These are phyloP conservation scores for Melinaea marsaeus DNA, from an alignment of 2,888 invertebrate species.

Conservation along the genomic window DNA sequence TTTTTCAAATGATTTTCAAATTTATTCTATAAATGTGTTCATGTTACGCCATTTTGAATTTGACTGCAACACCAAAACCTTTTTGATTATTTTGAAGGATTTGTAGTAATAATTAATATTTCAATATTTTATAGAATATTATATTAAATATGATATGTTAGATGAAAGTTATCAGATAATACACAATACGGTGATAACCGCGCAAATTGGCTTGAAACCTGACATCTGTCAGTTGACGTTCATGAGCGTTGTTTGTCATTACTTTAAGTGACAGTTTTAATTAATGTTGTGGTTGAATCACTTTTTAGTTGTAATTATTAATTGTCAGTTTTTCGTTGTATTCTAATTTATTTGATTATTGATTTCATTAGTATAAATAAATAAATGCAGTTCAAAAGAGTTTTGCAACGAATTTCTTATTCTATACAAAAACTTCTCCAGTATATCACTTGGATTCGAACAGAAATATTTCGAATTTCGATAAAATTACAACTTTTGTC, in stretches of 20 bases:
- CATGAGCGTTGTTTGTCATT: conserved; percentile 39
- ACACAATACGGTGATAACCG: conserved; percentile 28
- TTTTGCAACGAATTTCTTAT: conserved; percentile 17
- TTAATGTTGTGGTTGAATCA: conserved; percentile 5
- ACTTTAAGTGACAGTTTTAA: conserved; percentile 32
- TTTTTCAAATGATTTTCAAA: too few relatives aligned
- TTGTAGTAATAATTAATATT: too few relatives aligned
- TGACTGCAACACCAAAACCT: too few relatives aligned
- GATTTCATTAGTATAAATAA: background rate
- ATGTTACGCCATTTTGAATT: too few relatives aligned
- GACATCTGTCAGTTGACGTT: conserved; percentile 43
- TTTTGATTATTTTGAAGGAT: too few relatives aligned
- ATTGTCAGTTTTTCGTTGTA: background rate
- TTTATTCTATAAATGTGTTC: too few relatives aligned
- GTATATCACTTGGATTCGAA: conserved; percentile 51
- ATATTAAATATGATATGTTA: background rate
- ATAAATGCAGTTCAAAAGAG: conserved; percentile 9
- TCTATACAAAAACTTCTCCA: conserved; percentile 40
- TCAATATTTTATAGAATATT: too few relatives aligned
- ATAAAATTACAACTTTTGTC: conserved; percentile 63
- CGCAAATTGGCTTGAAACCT: conserved; percentile 53
- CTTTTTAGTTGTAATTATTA: conserved; percentile 5
- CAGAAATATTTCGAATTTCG: conserved; percentile 55
- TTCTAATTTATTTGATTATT: background rate
- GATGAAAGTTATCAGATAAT: background rate